phyloP scores from a whole-genome alignment of 2,113 vertebrate species.

The Alligator sinensis region DNA sequence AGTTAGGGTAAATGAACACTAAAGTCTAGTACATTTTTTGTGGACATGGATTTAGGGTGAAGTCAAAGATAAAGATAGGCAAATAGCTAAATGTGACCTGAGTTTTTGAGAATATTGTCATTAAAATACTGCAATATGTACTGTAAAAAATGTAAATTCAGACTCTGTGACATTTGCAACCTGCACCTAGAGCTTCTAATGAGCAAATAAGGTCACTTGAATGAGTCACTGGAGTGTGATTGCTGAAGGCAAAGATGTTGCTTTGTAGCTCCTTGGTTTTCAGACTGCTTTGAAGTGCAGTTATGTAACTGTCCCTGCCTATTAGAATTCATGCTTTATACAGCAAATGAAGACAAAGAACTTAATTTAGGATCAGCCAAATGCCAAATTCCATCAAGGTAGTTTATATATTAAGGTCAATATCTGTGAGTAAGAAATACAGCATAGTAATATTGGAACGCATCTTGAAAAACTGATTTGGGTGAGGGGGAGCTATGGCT shows the following conservation, averaged over 20 bases:
- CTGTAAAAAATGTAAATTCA: conserved; percentile 61
- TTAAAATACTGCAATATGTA: conserved; percentile 56
- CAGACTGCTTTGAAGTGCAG: conserved; percentile 69
- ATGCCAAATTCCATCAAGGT: conserved; percentile 51
- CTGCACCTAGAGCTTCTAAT: conserved; percentile 73
- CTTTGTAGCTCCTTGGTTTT: conserved; percentile 55
- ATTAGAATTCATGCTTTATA: conserved; percentile 43
- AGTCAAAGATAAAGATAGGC: conserved; percentile 3
- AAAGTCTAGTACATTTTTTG: background rate
- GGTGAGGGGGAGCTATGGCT: background rate
- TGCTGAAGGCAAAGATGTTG: conserved; percentile 65
- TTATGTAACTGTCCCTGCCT: conserved; percentile 72
- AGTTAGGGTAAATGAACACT: background rate
- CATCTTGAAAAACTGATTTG: background rate
- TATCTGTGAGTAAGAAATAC: conserved; percentile 41
- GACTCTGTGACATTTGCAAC: conserved; percentile 74
- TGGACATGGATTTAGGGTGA: background rate
- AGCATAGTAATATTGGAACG: background rate
- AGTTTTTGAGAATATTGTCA: conserved; percentile 50
- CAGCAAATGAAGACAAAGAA: conserved; percentile 53
- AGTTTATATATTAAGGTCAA: conserved; percentile 47
- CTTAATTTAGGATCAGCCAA: conserved; percentile 66
- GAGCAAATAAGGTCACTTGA: conserved; percentile 77
- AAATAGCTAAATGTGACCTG: conserved; percentile 25
- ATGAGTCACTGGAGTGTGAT: conserved; percentile 61